phyloP scores from a whole-genome alignment of 2,888 invertebrate genomes.

The Apodemia mormo region DNA sequence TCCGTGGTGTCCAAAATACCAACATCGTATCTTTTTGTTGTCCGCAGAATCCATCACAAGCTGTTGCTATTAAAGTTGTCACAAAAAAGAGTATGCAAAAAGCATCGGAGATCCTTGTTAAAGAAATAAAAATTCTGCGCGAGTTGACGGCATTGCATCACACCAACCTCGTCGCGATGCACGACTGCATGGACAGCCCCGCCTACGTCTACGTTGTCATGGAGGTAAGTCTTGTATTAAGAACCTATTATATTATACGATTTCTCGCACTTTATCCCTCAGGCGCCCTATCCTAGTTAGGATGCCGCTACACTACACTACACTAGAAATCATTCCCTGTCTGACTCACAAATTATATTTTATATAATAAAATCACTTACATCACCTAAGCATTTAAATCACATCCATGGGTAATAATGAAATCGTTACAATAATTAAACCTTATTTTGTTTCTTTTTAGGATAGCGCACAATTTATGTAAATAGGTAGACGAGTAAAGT shows the following conservation, averaged over 20 bases:
- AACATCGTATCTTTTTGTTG: slow-evolving; percentile 19
- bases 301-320: too few species aligned
- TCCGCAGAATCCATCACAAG: slow-evolving; percentile 89
- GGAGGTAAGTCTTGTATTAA: slow-evolving; percentile 87
- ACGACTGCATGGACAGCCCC: slow-evolving; percentile 98
- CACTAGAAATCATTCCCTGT: too few species aligned
- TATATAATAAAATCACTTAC: too few species aligned
- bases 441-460: too few species aligned
- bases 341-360: too few species aligned
- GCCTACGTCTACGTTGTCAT: slow-evolving; percentile 98
- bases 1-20: not conserved
- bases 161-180: slow-evolving; percentile 98
- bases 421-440: too few species aligned
- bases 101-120: slow-evolving; percentile 97
- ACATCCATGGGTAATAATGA: too few species aligned
- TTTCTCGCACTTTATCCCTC: too few species aligned
- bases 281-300: too few species aligned
- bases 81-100: slow-evolving; percentile 98
- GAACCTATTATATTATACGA: not conserved
- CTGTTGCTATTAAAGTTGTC: slow-evolving; percentile 98
- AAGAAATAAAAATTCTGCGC: slow-evolving; percentile 99
- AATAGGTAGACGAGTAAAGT: too few species aligned
- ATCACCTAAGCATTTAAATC: too few species aligned
- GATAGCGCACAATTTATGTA: too few species aligned
- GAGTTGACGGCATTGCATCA: slow-evolving; percentile 98